phyloP scores from a whole-genome alignment of 1,140 invertebrate genomes.

The Listronotus bonariensis region DNA sequence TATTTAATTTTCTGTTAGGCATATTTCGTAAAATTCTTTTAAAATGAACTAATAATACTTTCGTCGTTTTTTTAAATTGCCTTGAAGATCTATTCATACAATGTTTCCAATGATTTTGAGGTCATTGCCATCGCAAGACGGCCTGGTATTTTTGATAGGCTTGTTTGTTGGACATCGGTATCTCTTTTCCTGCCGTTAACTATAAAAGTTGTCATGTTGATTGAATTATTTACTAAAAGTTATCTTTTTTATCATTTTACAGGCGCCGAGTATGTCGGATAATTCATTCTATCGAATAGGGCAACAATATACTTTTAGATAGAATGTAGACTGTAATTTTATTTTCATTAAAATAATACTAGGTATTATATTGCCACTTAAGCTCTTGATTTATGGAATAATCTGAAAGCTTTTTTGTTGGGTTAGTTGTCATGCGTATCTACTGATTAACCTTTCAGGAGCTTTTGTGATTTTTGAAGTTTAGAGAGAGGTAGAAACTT shows the following conservation, averaged over 20 bases:
- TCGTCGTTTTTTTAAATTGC: slow-evolving; percentile 27
- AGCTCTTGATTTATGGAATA: too few species aligned
- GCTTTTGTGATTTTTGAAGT: too few species aligned
- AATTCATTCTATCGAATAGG: background rate
- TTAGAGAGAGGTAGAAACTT: too few species aligned
- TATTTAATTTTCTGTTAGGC: background rate
- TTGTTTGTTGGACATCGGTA: slow-evolving; percentile 18
- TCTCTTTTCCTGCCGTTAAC: slow-evolving; percentile 17
- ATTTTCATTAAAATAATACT: too few species aligned
- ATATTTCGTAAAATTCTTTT: background rate
- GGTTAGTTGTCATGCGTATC: too few species aligned
- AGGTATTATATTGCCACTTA: too few species aligned
- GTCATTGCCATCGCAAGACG: slow-evolving; percentile 37
- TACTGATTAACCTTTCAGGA: too few species aligned
- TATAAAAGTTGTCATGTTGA: background rate
- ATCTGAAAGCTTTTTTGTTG: too few species aligned
- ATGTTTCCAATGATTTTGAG: slow-evolving; percentile 37
- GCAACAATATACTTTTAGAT: too few species aligned
- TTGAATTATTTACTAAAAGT: slow-evolving; percentile 16
- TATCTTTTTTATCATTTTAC: slow-evolving; percentile 14
- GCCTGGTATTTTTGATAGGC: slow-evolving; percentile 33
- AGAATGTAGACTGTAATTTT: too few species aligned
- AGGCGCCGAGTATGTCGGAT: slow-evolving; percentile 4
- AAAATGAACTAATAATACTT: slow-evolving; percentile 10
- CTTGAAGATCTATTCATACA: slow-evolving; percentile 41